Conservation (phyloP, 2,888 invertebrate species). For the Chouioia cunea region DNA sequence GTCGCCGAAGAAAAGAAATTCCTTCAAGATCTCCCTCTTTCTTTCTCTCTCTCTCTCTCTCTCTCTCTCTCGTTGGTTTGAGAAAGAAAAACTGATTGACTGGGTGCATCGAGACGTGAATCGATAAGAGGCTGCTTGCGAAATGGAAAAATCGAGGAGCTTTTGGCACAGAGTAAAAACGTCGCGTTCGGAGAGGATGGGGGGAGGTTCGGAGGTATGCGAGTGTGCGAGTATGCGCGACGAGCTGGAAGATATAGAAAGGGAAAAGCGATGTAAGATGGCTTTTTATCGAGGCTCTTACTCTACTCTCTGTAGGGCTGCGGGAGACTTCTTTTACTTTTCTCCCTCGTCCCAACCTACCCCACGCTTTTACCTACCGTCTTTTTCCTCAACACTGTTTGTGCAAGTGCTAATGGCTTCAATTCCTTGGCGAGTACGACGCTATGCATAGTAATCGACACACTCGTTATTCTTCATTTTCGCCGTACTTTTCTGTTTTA, state of each 20-base stretch:
- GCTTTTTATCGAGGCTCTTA: constrained; percentile 12
- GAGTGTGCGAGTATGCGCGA: not conserved
- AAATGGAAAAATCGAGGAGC: constrained; percentile 24
- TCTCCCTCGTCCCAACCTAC: no score
- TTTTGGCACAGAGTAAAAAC: constrained; percentile 2
- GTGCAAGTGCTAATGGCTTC: constrained; percentile 8
- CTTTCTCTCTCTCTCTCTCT: not conserved
- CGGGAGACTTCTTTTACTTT: no score
- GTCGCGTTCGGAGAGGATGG: not conserved
- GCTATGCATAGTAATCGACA: no score
- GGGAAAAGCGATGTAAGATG: not conserved
- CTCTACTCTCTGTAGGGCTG: no score
- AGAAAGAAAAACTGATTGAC: constrained; percentile 43
- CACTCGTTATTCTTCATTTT: no score
- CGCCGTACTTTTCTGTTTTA: no score
- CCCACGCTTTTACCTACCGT: no score
- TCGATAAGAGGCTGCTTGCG: constrained; percentile 41
- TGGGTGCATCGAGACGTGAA: constrained; percentile 47
- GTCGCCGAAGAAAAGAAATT: constrained; percentile 6
- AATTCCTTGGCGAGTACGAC: not conserved
- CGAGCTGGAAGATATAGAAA: constrained; percentile 3
- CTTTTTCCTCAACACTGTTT: no score
- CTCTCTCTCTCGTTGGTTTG: no score
- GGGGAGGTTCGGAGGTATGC: no score
- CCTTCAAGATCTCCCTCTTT: not conserved